Evolutionary conservation across 2,113 vertebrate genomes (phyloP), one percentile per base, ranked within the genome.

Genomic region (Pollachius pollachius): DNA sequence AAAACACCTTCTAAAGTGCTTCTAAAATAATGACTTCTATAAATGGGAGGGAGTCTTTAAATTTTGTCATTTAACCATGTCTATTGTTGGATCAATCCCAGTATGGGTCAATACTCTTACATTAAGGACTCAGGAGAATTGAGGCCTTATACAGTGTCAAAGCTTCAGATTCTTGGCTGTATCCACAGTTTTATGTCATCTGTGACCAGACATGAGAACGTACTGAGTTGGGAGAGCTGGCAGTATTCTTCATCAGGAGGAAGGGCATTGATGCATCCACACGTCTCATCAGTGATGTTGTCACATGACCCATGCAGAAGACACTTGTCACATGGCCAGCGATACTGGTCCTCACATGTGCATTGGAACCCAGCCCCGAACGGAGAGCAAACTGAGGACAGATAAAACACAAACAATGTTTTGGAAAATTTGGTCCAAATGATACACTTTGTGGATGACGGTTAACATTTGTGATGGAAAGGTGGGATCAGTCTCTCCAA

Each of bases 321-420:
- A 27, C 83, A 85, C 67, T 62, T 72, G 62, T 70, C 65, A 62
- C 57, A 75, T 8, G 77, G 56, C 77, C 79, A 81, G n/a, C 37
- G 52, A 74, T 62, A 80, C 19, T 62, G 56, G 58, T 65, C 58
- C n/a, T 74, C 69, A 62, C 81, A 83, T n/a, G 3, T 65, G 62
- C 81, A 83, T 18, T 66, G 61, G 66, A 67, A 78, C 69, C 58
- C 62, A 63, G 54, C 23, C 23, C 57, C 21, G 61, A 59, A 57
- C 17, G 62, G 54, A 37, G 4, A 19, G 25, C 81, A 83, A n/a
- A 84, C 75, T 83, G 72, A 0, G 18, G n/a, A 71, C 0, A 64
- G 41, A 71, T 60, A 54, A 54, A 37, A 15, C 9, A 41, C 3
- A 48, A 34, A 34, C 30, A 4, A 15, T 57, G 30, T 66, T 1